A percentile compares a stretch with the other conserved stretches of the same genome.
Evolutionary conservation across 2,113 vertebrate genomes (phyloP).

Genomic region (Craseonycteris thonglongyai): DNA sequence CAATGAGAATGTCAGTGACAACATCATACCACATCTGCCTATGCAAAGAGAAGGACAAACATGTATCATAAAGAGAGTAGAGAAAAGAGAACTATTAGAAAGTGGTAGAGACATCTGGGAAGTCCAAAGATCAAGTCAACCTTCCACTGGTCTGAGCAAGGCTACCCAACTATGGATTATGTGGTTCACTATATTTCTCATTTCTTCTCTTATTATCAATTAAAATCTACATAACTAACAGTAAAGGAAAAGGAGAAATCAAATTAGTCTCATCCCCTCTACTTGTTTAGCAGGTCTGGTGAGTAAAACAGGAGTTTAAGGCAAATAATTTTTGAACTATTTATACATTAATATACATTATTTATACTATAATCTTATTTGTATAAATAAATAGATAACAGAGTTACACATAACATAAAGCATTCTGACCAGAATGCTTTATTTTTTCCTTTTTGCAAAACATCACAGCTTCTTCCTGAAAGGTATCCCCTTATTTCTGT

Average conservation of each 20-base stretch:
- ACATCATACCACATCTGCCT: constrained; percentile 18
- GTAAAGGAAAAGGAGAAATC: background rate
- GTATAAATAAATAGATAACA: constrained; percentile 1
- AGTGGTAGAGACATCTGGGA: background rate
- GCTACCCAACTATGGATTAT: background rate
- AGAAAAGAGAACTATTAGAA: background rate
- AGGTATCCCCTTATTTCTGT: background rate
- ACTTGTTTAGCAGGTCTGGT: background rate
- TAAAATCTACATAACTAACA: background rate
- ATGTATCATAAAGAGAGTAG: background rate
- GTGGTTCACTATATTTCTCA: background rate
- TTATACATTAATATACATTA: too few relatives aligned
- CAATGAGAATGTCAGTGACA: constrained; percentile 72
- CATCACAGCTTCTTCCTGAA: background rate
- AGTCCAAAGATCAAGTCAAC: background rate
- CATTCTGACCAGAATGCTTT: background rate
- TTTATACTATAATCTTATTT: background rate
- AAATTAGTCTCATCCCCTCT: background rate
- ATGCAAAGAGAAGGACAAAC: constrained; percentile 31
- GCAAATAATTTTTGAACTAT: constrained; percentile 18
- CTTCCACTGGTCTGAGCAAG: background rate
- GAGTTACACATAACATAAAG: background rate
- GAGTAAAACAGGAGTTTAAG: background rate
- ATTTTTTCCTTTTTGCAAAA: background rate
- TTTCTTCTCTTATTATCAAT: background rate